Evolutionary conservation across 1,140 invertebrate species (phyloP).

Genomic region (Temnothorax longispinosus): DNA sequence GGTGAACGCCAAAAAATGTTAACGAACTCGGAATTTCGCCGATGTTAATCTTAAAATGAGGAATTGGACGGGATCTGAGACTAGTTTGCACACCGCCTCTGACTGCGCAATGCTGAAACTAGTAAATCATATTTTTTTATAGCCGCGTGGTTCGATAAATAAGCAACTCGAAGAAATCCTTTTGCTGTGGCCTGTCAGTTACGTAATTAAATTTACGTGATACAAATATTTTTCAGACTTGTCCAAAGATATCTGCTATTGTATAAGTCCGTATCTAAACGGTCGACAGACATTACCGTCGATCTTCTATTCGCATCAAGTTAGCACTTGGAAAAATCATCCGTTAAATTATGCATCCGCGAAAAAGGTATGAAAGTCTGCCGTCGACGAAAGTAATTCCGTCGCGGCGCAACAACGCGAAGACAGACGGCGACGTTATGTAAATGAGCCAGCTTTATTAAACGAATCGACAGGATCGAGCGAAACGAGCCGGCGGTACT

Average conservation of each 20-base stretch:
- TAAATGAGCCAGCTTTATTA: slow-evolving; percentile 57
- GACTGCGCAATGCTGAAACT: not conserved
- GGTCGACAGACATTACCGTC: not conserved
- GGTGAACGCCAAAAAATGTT: not conserved
- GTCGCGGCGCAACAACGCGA: slow-evolving; percentile 26
- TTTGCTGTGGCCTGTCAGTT: not conserved
- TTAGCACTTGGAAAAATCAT: not conserved
- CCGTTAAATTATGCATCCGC: slow-evolving; percentile 29
- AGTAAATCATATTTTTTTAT: slow-evolving; percentile 29
- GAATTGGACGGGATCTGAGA: not conserved
- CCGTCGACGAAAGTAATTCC: slow-evolving; percentile 42
- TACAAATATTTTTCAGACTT: not conserved
- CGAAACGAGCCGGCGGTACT: slow-evolving; percentile 10
- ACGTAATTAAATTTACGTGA: not conserved
- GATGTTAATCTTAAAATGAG: slow-evolving; percentile 13
- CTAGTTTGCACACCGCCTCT: not conserved
- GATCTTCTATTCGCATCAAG: not conserved
- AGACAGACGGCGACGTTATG: slow-evolving; percentile 41
- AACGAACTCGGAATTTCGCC: not conserved
- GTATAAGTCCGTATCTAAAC: not conserved
- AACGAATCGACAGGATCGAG: slow-evolving; percentile 58
- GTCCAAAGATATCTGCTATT: not conserved
- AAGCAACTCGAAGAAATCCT: not conserved
- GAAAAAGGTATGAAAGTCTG: not conserved
- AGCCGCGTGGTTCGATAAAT: not conserved